These are phyloP conservation scores for Imbricaverruca yamaguchii DNA, from an alignment of 2,888 invertebrate species.

Conservation along the genomic window DNA sequence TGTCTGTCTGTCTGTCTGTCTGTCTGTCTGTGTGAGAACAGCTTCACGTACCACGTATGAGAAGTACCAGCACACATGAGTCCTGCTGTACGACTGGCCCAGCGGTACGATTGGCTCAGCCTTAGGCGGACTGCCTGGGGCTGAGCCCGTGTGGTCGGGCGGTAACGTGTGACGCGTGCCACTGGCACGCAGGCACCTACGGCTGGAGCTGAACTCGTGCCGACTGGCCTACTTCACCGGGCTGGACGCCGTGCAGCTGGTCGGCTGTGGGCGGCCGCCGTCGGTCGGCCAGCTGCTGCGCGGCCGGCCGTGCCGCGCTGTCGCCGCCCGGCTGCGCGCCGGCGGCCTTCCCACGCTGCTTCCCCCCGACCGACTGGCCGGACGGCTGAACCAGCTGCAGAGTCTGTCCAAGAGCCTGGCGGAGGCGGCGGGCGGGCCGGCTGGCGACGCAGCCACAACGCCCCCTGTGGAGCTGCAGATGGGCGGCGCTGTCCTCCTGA, in stretches of 20 bases:
- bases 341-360: neutral
- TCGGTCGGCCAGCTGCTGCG: neutral
- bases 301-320: neutral
- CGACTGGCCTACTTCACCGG: neutral
- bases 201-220: neutral
- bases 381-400: neutral
- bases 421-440: neutral
- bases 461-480: neutral
- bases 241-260: conserved; percentile 4
- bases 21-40: too few relatives aligned
- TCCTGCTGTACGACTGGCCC: neutral
- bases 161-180: neutral
- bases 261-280: neutral
- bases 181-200: neutral
- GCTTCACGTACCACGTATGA: too few relatives aligned
- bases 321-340: neutral
- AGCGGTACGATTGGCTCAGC: neutral
- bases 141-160: neutral
- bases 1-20: too few relatives aligned
- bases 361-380: neutral
- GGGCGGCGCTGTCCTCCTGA: neutral
- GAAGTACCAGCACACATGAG: neutral
- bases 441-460: neutral
- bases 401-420: neutral
- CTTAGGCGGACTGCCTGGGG: neutral